Evolutionary conservation across 2,113 vertebrate genomes (phyloP).

Genomic region (Panurus biarmicus): DNA sequence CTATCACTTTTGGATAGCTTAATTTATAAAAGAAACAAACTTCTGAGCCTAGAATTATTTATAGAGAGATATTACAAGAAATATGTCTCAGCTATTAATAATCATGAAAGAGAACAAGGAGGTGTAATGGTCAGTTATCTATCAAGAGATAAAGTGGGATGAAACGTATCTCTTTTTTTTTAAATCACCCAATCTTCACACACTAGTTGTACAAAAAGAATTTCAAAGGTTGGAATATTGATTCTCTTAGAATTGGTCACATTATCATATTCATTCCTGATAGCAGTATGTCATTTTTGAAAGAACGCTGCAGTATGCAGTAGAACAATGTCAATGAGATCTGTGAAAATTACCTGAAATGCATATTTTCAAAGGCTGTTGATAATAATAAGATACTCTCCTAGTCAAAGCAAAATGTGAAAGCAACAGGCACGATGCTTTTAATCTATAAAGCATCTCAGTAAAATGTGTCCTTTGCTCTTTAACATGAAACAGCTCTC

Average conservation of each 20-base stretch:
- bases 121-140: constrained; percentile 5
- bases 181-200: background rate
- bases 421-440: background rate
- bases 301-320: background rate
- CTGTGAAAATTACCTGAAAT: background rate
- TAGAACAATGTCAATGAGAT: background rate
- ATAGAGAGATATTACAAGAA: constrained; percentile 4
- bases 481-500: background rate
- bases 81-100: constrained; percentile 4
- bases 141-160: background rate
- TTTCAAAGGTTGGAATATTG: background rate
- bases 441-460: background rate
- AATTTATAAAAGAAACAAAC: constrained; percentile 46
- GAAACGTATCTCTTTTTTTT: background rate
- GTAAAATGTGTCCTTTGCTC: background rate
- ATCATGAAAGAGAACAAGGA: background rate
- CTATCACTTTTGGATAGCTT: constrained; percentile 22
- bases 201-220: background rate
- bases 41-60: background rate
- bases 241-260: background rate
- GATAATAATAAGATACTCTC: background rate
- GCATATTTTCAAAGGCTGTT: background rate
- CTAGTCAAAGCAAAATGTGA: background rate
- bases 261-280: background rate
- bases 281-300: background rate